Percentiles rank a stretch among this genome's conserved stretches.
Conservation (phyloP, 2,888 invertebrate species). For the Eustalomyia histrio region DNA sequence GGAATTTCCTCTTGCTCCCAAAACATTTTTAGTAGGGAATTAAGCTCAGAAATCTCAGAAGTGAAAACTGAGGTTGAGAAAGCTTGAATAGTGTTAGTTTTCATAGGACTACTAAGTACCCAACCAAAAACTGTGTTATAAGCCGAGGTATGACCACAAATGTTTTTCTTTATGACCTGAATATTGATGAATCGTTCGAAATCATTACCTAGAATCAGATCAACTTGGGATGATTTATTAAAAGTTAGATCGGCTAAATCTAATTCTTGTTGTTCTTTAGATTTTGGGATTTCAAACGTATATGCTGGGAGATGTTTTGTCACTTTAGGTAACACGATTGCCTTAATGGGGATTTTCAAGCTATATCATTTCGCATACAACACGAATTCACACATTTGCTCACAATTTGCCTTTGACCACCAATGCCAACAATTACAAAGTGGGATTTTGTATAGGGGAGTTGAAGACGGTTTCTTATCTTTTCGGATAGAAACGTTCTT, state of each 20-base stretch:
- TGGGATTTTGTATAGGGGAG: too few relatives aligned
- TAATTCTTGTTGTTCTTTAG: neutral
- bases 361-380: too few relatives aligned
- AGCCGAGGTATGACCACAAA: neutral
- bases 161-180: conserved; percentile 6
- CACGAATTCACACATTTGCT: too few relatives aligned
- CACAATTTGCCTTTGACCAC: too few relatives aligned
- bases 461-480: too few relatives aligned
- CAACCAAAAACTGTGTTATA: too few relatives aligned
- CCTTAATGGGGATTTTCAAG: too few relatives aligned
- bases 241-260: conserved; percentile 32
- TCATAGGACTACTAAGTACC: neutral
- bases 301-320: too few relatives aligned
- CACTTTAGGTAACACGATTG: too few relatives aligned
- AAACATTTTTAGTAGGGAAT: conserved; percentile 19
- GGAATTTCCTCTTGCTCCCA: conserved; percentile 39
- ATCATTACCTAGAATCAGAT: conserved; percentile 31
- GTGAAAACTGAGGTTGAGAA: neutral
- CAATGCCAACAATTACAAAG: too few relatives aligned
- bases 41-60: neutral
- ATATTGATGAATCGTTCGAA: conserved; percentile 1
- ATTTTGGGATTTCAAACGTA: neutral
- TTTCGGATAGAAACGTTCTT: too few relatives aligned
- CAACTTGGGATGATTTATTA: conserved; percentile 26
- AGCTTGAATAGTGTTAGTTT: neutral